Conservation (phyloP, 2,797 vertebrate species). For the Pipistrellus kuhlii region DNA sequence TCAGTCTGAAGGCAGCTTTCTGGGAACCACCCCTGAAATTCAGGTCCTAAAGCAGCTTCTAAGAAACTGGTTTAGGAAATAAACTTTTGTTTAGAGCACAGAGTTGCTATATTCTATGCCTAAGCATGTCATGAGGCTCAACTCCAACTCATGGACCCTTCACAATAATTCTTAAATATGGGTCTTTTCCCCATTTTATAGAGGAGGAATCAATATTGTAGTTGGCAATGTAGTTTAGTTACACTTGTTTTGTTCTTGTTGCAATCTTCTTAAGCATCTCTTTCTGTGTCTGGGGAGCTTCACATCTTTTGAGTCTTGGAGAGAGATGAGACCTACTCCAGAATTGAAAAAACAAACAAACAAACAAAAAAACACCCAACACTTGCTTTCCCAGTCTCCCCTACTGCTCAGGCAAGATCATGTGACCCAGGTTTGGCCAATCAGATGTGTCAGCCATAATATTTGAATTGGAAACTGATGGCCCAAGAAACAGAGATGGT, state of each 20-base stretch:
- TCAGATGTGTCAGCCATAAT: background rate
- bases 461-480: background rate
- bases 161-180: conserved; percentile 28
- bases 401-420: background rate
- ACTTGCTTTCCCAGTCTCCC: background rate
- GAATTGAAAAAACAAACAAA: background rate
- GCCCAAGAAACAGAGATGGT: background rate
- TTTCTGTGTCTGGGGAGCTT: background rate
- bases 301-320: background rate
- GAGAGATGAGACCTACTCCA: background rate
- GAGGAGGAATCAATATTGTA: background rate
- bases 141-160: background rate
- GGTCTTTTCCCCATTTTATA: background rate
- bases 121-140: background rate
- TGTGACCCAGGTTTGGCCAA: background rate
- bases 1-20: background rate
- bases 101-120: background rate
- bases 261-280: background rate
- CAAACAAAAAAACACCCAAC: no score
- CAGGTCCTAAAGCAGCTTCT: background rate
- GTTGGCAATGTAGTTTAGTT: background rate
- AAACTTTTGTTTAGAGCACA: background rate
- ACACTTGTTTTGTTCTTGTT: background rate
- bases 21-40: background rate
- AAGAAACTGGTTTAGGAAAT: background rate